Evolutionary conservation across 2,888 invertebrate genomes (phyloP), one percentile per base, ranked within the genome.

Genomic region (Dexiosoma caninum): DNA sequence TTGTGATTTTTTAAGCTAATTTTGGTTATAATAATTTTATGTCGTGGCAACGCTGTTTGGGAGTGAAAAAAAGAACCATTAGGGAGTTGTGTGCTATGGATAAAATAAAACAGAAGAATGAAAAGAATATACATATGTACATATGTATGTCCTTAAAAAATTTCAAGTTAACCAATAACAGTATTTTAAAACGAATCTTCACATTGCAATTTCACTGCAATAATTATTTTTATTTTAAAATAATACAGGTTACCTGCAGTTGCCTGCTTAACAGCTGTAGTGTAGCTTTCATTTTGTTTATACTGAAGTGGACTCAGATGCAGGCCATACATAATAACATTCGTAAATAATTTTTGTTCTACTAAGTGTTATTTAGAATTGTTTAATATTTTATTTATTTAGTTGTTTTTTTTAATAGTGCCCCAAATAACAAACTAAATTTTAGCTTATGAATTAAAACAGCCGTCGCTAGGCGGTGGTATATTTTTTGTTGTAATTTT

Each of bases 381-480:
- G 3, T 27, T 5, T 27, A 5, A 27, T 27, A 27, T 5, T 27
- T 27, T 27, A 27, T 27, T 27, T 27, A 6, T 27, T 27, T 27
- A 6, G 6, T 5, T 3, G 6, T 27, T 27, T 27, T 5, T 27
- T 27, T 5, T 6, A 6, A 27, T 5, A 3, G 6, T 27, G 27
- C 27, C 6, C n/a, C 8, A 49, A 27, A 12, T n/a, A 5, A 4
- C 9, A 8, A 51, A 9, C 30, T 30, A 9, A 9, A 32, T 32
- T 9, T 19, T 53, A 16, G 3, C 2, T 27, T 7, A 7, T 21
- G n/a, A 2, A 32, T 67, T 72, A 14, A 32, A 59, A 66, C 66
- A 21, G 67, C 62, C 60, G 76, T 80, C 80, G 59, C 53, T 80
- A 80, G 75, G 80, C 75, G 80, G 57, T 79, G 57, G 23, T 44